Percentiles rank a stretch among this genome's conserved stretches.
Conservation (phyloP, 2,888 invertebrate genomes). For the Amblyjoppa fuscipennis region DNA sequence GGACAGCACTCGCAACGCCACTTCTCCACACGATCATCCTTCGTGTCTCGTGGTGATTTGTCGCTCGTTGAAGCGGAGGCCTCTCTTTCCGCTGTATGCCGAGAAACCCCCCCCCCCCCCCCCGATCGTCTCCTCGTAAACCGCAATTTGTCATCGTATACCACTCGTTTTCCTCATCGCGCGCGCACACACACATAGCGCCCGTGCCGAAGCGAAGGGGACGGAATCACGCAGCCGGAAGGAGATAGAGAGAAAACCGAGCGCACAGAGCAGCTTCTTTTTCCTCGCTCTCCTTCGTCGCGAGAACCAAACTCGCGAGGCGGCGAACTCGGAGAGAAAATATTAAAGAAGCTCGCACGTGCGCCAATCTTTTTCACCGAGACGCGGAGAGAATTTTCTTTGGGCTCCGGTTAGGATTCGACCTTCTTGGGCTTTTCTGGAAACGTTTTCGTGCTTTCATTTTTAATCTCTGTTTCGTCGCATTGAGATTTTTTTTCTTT, state of each 20-base stretch:
- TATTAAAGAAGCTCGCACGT: slow-evolving; percentile 60
- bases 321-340: slow-evolving; percentile 33
- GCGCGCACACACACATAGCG: not conserved
- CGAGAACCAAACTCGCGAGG: not conserved
- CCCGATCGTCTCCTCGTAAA: slow-evolving; percentile 66
- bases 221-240: too few relatives aligned
- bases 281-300: not conserved
- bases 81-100: not conserved
- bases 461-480: too few relatives aligned
- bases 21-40: slow-evolving; percentile 66
- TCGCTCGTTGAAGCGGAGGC: slow-evolving; percentile 42
- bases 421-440: too few relatives aligned
- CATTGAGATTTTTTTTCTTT: too few relatives aligned
- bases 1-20: slow-evolving; percentile 65
- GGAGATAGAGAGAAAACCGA: too few relatives aligned
- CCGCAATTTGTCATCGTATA: slow-evolving; percentile 65
- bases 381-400: too few relatives aligned
- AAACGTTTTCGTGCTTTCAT: too few relatives aligned
- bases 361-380: slow-evolving; percentile 19
- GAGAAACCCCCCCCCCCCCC: not conserved
- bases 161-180: slow-evolving; percentile 25
- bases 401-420: too few relatives aligned
- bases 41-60: slow-evolving; percentile 66
- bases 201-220: not conserved
- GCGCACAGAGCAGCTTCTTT: not conserved